Evolutionary conservation across 1,140 invertebrate genomes (phyloP), one percentile per base, ranked within the genome.

Genomic region (Phymorhynchus buccinoides): DNA sequence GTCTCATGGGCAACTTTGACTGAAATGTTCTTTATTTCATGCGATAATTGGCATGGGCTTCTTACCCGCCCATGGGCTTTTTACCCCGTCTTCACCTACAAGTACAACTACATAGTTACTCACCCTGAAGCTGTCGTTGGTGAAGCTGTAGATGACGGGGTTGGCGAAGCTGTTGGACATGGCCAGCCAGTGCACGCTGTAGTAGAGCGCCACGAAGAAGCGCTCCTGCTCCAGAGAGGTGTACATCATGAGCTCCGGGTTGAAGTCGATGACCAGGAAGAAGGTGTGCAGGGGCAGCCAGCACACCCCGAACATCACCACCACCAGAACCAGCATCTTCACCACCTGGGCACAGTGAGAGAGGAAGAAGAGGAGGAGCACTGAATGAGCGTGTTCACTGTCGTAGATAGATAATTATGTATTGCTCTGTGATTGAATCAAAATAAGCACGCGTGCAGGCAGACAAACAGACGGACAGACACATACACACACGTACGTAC

Each of bases 141-240:
- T 96, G 88, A 97, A 95, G 90, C 97, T 97, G 92, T 98, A 98
- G 7, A 98, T 95, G 71, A 98, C 95, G 0, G 97, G 97, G 92
- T 98, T 98, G 87, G 97, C 95, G 42, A 96, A 97, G 14, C 96
- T 96, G 93, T 97, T 97, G 2, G 95, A 94, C 93, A 95, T 95
- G 62, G 94, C 94, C 12, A 95, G 89, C 94, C 94, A 95, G 87
- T 95, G 94, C 80, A 93, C 90, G 37, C 85, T 78, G 41, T 90
- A 89, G 87, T 89, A 93, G 30, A 92, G n/a, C 6, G 85, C 87
- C 27, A 89, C 89, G 22, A 90, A 84, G 3, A 88, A 80, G n/a
- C 86, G 68, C 73, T 85, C 83, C 22, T 88, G 77, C 0, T 80
- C 71, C 14, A 86, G 41, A 22, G 83, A 83, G 1, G 80, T 37